phyloP scores from a whole-genome alignment of 1,140 invertebrate genomes.

The Calephelis virginiensis region DNA sequence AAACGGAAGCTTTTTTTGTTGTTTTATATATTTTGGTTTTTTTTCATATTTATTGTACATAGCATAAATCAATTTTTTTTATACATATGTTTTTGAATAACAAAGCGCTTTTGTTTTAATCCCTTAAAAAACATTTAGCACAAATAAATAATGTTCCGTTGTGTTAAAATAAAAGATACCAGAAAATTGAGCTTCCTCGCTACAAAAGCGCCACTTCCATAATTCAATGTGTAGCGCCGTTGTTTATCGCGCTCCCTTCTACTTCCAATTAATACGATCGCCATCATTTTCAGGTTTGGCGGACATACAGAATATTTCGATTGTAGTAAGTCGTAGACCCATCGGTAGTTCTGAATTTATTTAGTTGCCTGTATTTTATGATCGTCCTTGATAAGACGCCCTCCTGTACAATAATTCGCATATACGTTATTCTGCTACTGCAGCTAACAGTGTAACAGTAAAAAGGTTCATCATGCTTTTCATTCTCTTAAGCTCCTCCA shows the following conservation, averaged over 20 bases:
- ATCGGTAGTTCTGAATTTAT: not conserved
- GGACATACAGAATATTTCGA: not conserved
- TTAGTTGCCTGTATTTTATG: not conserved
- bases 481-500: too few relatives aligned
- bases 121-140: not conserved
- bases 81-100: not conserved
- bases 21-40: too few relatives aligned
- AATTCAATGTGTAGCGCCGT: conserved; percentile 14
- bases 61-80: too few relatives aligned
- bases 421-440: too few relatives aligned
- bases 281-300: not conserved
- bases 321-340: not conserved
- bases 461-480: too few relatives aligned
- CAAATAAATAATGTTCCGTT: not conserved
- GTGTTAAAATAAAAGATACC: conserved; percentile 1
- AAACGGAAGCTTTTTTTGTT: too few relatives aligned
- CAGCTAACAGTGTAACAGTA: too few relatives aligned
- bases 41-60: too few relatives aligned
- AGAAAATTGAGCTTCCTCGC: conserved; percentile 8
- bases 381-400: too few relatives aligned
- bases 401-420: too few relatives aligned
- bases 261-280: not conserved
- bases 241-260: conserved; percentile 1
- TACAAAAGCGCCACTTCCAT: conserved; percentile 9
- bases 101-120: not conserved